A percentile compares a stretch with the other conserved stretches of the same genome.
phyloP scores from a whole-genome alignment of 2,888 invertebrate genomes.

The Physocephala rufipes region DNA sequence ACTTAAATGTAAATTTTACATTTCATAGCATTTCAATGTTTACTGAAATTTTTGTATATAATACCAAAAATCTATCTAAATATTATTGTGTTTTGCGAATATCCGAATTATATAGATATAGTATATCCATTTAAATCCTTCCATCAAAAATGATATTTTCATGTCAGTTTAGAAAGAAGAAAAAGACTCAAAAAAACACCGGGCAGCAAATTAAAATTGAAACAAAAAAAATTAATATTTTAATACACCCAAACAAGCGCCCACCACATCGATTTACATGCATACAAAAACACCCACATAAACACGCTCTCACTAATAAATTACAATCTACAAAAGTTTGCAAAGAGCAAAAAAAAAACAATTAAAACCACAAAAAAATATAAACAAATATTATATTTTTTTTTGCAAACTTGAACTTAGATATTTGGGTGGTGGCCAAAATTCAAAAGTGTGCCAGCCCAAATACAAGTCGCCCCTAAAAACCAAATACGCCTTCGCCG shows the following conservation, averaged over 20 bases:
- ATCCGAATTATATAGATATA: no score
- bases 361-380: not conserved
- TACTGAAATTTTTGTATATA: not conserved
- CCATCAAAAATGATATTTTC: constrained; percentile 5
- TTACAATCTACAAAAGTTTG: not conserved
- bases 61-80: constrained; percentile 1
- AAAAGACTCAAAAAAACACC: not conserved
- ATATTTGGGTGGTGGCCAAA: not conserved
- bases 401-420: constrained; percentile 17
- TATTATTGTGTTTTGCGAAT: not conserved
- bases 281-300: not conserved
- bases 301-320: not conserved
- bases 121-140: not conserved
- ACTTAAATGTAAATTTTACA: not conserved
- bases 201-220: not conserved
- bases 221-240: not conserved
- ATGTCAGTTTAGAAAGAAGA: not conserved
- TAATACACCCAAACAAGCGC: not conserved
- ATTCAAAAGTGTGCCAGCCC: constrained; percentile 12
- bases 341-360: not conserved
- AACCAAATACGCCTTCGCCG: no score
- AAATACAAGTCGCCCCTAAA: not conserved
- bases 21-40: not conserved
- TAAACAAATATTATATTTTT: not conserved
- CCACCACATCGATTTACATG: no score